Evolutionary conservation across 92 coral and sea anemone species (phyloP).

Genomic region (Paramuricea clavata): DNA sequence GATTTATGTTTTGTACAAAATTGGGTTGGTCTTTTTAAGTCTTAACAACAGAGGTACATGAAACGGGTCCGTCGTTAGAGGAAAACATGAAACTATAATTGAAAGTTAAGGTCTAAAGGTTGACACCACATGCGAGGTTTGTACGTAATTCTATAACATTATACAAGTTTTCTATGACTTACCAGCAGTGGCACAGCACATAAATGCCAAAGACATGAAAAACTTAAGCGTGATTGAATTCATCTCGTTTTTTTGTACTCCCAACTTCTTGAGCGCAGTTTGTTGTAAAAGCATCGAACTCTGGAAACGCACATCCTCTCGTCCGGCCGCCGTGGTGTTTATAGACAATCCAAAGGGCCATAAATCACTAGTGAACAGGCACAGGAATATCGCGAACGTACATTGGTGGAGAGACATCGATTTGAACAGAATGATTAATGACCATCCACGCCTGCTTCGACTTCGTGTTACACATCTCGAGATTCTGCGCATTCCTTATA

Average conservation of each 20-base stretch:
- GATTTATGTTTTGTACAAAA: background rate
- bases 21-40: background rate
- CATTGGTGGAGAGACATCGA: conserved; percentile 48
- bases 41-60: background rate
- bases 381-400: conserved; percentile 47
- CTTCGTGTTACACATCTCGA: conserved; percentile 38
- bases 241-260: conserved; percentile 19
- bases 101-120: background rate
- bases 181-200: conserved; percentile 52
- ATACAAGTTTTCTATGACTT: conserved; percentile 2
- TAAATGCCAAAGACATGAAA: conserved; percentile 18
- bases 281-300: conserved; percentile 19
- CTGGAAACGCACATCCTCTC: conserved; percentile 41
- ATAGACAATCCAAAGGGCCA: conserved; percentile 57
- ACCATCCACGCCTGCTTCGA: conserved; percentile 59
- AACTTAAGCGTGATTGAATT: conserved; percentile 20
- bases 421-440: conserved; percentile 57
- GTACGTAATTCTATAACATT: background rate
- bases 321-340: conserved; percentile 49
- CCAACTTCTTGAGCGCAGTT: conserved; percentile 35
- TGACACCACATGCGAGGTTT: background rate
- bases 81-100: conserved; percentile 5
- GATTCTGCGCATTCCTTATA: conserved; percentile 54
- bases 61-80: background rate
- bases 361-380: conserved; percentile 54